Conservation (phyloP, 2,888 invertebrate genomes). For the Protonemura montana region DNA sequence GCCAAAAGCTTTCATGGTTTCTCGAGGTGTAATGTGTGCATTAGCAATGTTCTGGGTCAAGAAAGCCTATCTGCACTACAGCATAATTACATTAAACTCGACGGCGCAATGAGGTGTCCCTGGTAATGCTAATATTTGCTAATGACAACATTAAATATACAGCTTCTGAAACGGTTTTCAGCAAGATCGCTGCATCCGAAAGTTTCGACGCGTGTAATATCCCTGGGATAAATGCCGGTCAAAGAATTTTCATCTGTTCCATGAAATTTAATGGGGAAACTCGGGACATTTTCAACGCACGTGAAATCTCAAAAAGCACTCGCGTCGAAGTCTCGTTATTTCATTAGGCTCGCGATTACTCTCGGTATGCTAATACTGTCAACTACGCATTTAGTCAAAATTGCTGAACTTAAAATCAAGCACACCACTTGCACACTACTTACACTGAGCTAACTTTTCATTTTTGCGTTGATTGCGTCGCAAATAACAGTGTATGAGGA, state of each 20-base stretch:
- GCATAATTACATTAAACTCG: conserved; percentile 10
- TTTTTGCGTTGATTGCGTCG: neutral
- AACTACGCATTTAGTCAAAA: neutral
- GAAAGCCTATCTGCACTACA: conserved; percentile 18
- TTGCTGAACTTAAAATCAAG: neutral
- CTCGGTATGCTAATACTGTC: neutral
- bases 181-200: neutral
- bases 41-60: conserved; percentile 15
- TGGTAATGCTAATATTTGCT: conserved; percentile 25
- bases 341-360: neutral
- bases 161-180: neutral
- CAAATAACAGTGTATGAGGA: neutral
- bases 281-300: neutral
- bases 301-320: neutral
- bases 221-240: neutral
- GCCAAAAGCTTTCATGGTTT: conserved; percentile 19
- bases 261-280: neutral
- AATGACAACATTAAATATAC: conserved; percentile 34
- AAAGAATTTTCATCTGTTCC: neutral
- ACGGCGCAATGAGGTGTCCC: conserved; percentile 20
- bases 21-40: conserved; percentile 14
- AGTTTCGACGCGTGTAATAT: neutral
- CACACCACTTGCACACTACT: neutral
- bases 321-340: neutral
- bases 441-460: neutral